Conservation (phyloP, 2,888 invertebrate genomes). For the Tolmerus cingulatus region DNA sequence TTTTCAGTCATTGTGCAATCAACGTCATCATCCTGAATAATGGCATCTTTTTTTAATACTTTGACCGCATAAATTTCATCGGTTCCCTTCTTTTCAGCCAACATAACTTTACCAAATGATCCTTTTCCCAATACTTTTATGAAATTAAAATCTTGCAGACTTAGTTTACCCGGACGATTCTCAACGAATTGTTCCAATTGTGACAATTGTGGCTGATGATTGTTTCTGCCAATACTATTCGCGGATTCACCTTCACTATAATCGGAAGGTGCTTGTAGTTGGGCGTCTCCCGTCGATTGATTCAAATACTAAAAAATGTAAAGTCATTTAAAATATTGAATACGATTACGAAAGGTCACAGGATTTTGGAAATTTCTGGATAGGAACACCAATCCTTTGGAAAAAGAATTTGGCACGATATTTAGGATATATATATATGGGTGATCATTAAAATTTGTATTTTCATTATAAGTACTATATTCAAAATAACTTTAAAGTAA, state of each 20-base stretch:
- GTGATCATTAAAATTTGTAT: not conserved
- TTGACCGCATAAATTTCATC: slow-evolving; percentile 90
- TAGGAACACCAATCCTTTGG: not conserved
- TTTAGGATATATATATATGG: not conserved
- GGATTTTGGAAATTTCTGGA: not conserved
- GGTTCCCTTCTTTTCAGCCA: slow-evolving; percentile 91
- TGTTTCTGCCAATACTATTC: slow-evolving; percentile 50
- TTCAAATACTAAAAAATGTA: slow-evolving; percentile 58
- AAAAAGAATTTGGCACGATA: not conserved
- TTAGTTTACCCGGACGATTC: slow-evolving; percentile 68
- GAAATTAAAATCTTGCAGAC: slow-evolving; percentile 91
- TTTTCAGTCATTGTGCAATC: slow-evolving; percentile 99
- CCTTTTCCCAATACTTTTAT: slow-evolving; percentile 99
- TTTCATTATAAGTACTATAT: not conserved
- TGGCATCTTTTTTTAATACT: slow-evolving; percentile 96
- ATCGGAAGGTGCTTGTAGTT: slow-evolving; percentile 60
- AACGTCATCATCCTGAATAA: slow-evolving; percentile 98
- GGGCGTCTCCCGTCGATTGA: slow-evolving; percentile 64
- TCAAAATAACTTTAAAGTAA: not conserved
- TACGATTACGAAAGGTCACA: not conserved
- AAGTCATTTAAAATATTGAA: not conserved
- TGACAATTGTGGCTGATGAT: slow-evolving; percentile 51
- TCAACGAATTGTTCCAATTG: slow-evolving; percentile 57
- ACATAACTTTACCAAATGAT: slow-evolving; percentile 98
- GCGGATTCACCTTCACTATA: slow-evolving; percentile 55